Conservation (phyloP, 1,140 invertebrate species). For the Carcinoscorpius rotundicauda region DNA sequence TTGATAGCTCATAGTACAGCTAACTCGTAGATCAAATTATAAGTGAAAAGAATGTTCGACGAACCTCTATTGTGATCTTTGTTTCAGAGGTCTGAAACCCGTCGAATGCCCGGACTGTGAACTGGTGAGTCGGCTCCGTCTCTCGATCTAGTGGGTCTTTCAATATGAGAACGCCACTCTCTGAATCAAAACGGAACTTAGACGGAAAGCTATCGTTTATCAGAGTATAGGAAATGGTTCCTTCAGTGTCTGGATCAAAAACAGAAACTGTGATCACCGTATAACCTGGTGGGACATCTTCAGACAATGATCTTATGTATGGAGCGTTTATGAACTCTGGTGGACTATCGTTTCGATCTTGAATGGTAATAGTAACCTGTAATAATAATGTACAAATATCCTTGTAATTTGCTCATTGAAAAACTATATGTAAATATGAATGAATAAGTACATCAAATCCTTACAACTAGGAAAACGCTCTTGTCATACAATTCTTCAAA, state of each 20-base stretch:
- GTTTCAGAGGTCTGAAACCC: slow-evolving; percentile 56
- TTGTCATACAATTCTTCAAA: too few species aligned
- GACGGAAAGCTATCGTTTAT: slow-evolving; percentile 40
- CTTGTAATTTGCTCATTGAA: too few species aligned
- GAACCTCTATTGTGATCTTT: slow-evolving; percentile 57
- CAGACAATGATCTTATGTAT: slow-evolving; percentile 57
- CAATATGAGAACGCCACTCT: slow-evolving; percentile 53
- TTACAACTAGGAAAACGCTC: too few species aligned
- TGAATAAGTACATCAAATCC: too few species aligned
- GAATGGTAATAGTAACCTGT: slow-evolving; percentile 63
- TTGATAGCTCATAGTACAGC: too few species aligned
- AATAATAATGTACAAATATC: too few species aligned
- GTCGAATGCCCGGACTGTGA: slow-evolving; percentile 73
- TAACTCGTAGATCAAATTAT: too few species aligned
- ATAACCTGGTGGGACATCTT: slow-evolving; percentile 68
- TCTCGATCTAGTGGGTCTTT: slow-evolving; percentile 73
- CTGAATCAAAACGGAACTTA: slow-evolving; percentile 53
- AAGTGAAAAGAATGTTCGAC: slow-evolving; percentile 14
- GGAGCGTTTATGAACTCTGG: slow-evolving; percentile 57
- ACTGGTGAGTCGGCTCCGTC: slow-evolving; percentile 56
- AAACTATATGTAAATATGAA: too few species aligned
- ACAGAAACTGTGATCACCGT: slow-evolving; percentile 58
- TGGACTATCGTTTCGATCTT: slow-evolving; percentile 79
- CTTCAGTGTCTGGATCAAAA: slow-evolving; percentile 67
- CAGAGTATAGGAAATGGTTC: slow-evolving; percentile 53